phyloP scores from a whole-genome alignment of 2,113 vertebrate species.

The Ptilorrhoa leucosticta region DNA sequence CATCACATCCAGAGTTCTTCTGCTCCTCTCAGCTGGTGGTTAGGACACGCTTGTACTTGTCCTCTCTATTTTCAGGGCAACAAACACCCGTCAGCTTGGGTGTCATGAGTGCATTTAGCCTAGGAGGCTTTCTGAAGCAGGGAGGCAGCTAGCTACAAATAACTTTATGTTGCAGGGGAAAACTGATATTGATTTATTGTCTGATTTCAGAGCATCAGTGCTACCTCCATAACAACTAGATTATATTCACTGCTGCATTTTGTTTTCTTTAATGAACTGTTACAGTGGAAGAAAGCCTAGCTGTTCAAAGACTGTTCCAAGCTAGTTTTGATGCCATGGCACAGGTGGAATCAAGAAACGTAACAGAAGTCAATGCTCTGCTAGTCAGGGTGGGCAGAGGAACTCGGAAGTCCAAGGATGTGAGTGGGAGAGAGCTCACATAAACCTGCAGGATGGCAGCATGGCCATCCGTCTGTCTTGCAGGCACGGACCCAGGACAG shows the following conservation, averaged over 20 bases:
- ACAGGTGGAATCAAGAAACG: background rate
- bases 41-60: background rate
- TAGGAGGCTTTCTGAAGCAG: background rate
- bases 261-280: background rate
- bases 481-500: background rate
- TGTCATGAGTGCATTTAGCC: background rate
- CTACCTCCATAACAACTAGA: background rate
- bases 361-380: background rate
- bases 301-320: background rate
- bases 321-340: background rate
- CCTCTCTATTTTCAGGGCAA: background rate
- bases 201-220: background rate
- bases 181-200: background rate
- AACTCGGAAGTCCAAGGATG: background rate
- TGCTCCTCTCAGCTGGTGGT: background rate
- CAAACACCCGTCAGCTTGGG: fast-evolving
- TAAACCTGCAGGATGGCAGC: background rate
- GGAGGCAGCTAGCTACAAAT: background rate
- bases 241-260: background rate
- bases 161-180: background rate
- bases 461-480: background rate
- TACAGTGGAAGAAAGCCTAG: background rate
- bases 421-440: background rate
- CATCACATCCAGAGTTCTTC: background rate
- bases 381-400: background rate